phyloP scores from a whole-genome alignment of 2,888 invertebrate species.

The Agapetus fuscipes region DNA sequence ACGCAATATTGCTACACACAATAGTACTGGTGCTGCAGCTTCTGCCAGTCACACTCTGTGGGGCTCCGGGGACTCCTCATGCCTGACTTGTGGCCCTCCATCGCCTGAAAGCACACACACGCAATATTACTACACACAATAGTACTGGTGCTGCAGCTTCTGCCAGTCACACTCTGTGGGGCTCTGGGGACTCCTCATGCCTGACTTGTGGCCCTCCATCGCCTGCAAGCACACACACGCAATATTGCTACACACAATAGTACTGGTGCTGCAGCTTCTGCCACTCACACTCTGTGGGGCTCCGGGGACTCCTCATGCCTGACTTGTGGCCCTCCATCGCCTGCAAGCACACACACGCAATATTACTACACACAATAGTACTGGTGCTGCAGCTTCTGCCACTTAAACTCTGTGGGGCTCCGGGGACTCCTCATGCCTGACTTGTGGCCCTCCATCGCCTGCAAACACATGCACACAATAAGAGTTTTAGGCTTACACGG shows the following conservation, averaged over 20 bases:
- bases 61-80: conserved; percentile 37
- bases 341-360: conserved; percentile 2
- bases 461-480: too few species aligned
- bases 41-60: conserved; percentile 82
- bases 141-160: conserved; percentile 79
- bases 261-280: conserved; percentile 82
- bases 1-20: too few species aligned
- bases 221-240: conserved; percentile 4
- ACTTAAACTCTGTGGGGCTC: too few species aligned
- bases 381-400: too few species aligned
- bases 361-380: too few species aligned
- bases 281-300: conserved; percentile 73
- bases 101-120: conserved; percentile 23
- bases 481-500: too few species aligned
- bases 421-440: too few species aligned
- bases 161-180: conserved; percentile 79
- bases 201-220: conserved; percentile 41
- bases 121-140: too few species aligned
- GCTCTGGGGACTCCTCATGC: conserved; percentile 36
- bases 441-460: conserved; percentile 40
- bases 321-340: conserved; percentile 40
- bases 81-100: conserved; percentile 40
- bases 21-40: conserved; percentile 80
- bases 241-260: too few species aligned
- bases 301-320: conserved; percentile 36